Evolutionary conservation across 1,140 invertebrate species (phyloP).

Genomic region (honey bee (Apis mellifera)): Amel_HAv3.1 CM009939.2:6487001-6487500

Average conservation of each 20-base stretch:
- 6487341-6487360: neutral
- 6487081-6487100: neutral
- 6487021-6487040: constrained; percentile 23
- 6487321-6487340: constrained; percentile 7
- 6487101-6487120: too few species aligned
- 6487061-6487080: constrained; percentile 22
- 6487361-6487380: neutral
- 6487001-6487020: constrained; percentile 10
- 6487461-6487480: neutral
- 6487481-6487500: neutral
- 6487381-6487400: neutral
- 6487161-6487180: neutral
- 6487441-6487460: constrained; percentile 16
- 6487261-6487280: neutral
- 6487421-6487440: neutral
- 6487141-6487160: neutral
- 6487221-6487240: too few species aligned
- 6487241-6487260: too few species aligned
- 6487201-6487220: neutral
- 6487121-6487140: neutral
- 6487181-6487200: neutral
- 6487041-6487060: constrained; percentile 1
- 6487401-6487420: neutral
- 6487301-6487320: neutral
- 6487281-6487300: neutral